phyloP scores from a whole-genome alignment of 92 coral and sea anemone genomes.

The Paramuricea clavata region DNA sequence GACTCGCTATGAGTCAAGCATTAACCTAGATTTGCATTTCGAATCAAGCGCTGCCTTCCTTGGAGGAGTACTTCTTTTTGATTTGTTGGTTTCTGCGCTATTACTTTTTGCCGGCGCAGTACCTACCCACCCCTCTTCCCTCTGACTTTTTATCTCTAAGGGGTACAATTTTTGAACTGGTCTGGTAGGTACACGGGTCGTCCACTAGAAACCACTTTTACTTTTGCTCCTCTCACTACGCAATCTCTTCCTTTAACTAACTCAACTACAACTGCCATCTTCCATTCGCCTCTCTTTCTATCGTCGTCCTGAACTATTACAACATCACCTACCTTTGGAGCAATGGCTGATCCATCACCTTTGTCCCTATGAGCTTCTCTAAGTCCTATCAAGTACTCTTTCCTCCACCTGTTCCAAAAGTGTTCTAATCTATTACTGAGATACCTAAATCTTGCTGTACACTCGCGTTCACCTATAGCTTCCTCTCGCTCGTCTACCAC shows the following conservation, averaged over 20 bases:
- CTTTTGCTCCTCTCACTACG: constrained; percentile 1
- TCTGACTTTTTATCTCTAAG: constrained; percentile 6
- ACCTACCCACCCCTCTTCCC: background rate
- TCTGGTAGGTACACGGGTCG: background rate
- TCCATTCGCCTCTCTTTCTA: background rate
- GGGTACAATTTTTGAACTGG: background rate
- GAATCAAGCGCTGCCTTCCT: background rate
- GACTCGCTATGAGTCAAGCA: background rate
- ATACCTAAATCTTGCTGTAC: constrained; percentile 10
- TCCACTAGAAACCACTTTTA: background rate
- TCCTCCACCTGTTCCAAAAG: constrained; percentile 24
- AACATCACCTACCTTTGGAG: background rate
- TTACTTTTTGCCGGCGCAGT: background rate
- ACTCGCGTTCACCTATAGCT: background rate
- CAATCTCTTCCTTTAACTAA: background rate
- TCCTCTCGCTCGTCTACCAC: background rate
- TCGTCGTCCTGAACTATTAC: background rate
- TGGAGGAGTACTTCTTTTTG: background rate
- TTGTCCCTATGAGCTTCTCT: constrained; percentile 1
- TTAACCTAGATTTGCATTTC: background rate
- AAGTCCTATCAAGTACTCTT: constrained; percentile 7
- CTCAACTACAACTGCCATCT: background rate
- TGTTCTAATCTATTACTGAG: constrained; percentile 21
- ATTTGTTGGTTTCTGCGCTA: background rate
- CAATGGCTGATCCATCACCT: background rate